Percentiles rank a stretch among this genome's conserved stretches.
Evolutionary conservation across 2,113 vertebrate species (phyloP).

Genomic region (Rhinopithecus roxellana): DNA sequence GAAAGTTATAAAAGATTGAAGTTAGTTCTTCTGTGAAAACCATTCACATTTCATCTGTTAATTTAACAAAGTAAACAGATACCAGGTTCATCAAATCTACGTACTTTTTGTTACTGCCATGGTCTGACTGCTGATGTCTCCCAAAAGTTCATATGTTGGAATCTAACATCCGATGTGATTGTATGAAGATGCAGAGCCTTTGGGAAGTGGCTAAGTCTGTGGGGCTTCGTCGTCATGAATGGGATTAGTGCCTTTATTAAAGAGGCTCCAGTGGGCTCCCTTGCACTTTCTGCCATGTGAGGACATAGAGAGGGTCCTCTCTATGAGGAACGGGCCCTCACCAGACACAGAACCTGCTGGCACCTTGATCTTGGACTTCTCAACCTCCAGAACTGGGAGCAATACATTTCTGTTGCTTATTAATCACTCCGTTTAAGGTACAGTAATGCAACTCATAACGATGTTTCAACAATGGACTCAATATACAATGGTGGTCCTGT

Average conservation of each 20-base stretch:
- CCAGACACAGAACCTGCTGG: background rate
- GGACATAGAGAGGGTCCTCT: background rate
- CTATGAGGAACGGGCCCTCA: background rate
- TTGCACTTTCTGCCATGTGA: background rate
- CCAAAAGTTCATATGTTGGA: background rate
- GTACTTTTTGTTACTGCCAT: background rate
- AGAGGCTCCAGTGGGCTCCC: background rate
- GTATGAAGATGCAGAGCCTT: background rate
- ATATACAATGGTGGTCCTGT: background rate
- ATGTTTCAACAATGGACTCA: background rate
- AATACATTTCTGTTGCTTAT: background rate
- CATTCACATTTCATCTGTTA: background rate
- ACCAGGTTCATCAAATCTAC: background rate
- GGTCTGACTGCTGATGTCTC: background rate
- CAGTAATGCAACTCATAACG: background rate
- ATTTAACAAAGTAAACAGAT: conserved; percentile 7
- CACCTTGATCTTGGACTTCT: background rate
- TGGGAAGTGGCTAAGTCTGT: background rate
- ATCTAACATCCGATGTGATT: background rate
- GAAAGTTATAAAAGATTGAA: conserved; percentile 74
- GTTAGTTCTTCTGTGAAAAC: conserved; percentile 57
- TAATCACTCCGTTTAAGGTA: background rate
- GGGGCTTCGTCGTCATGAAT: background rate
- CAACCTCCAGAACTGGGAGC: background rate
- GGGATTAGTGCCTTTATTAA: background rate